Evolutionary conservation across 2,888 invertebrate species (phyloP).

Genomic region (Cheilosia pagana): DNA sequence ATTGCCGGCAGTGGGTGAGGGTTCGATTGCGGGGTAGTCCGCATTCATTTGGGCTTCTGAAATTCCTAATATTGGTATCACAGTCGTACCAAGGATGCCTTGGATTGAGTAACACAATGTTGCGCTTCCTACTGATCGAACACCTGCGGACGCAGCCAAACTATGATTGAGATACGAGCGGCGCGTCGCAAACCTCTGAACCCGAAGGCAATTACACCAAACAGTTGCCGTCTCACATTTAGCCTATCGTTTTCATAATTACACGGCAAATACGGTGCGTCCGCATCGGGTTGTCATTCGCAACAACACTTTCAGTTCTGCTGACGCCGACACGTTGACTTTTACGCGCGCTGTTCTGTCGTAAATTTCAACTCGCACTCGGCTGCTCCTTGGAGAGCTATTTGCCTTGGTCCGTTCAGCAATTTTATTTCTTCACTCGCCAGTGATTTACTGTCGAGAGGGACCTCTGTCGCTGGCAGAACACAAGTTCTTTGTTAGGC

Average conservation of each 20-base stretch:
- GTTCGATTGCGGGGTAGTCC: background rate
- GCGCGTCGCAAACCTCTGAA: slow-evolving; percentile 62
- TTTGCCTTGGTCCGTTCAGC: slow-evolving; percentile 43
- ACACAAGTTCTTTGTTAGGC: slow-evolving; percentile 38
- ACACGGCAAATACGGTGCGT: slow-evolving; percentile 71
- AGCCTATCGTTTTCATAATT: slow-evolving; percentile 69
- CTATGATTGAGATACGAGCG: slow-evolving; percentile 70
- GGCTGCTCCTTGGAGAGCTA: slow-evolving; percentile 30
- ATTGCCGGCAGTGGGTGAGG: background rate
- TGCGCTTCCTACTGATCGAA: slow-evolving; percentile 28
- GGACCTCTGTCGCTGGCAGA: slow-evolving; percentile 41
- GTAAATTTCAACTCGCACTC: slow-evolving; percentile 63
- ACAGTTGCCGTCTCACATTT: slow-evolving; percentile 69
- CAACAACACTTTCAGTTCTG: slow-evolving; percentile 30
- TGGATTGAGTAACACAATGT: too few species aligned
- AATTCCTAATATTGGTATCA: background rate
- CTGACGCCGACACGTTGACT: slow-evolving; percentile 51
- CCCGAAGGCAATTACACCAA: slow-evolving; percentile 54
- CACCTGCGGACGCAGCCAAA: slow-evolving; percentile 59
- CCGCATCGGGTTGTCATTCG: slow-evolving; percentile 4
- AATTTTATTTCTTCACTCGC: slow-evolving; percentile 70
- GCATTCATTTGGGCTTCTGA: background rate
- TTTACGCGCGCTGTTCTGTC: slow-evolving; percentile 64
- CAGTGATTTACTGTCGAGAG: slow-evolving; percentile 64
- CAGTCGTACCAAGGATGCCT: background rate